A percentile compares a stretch with the other conserved stretches of the same genome.
These are phyloP conservation scores for Morpho achilles DNA, from an alignment of 2,888 invertebrate genomes.

Conservation along the genomic window DNA sequence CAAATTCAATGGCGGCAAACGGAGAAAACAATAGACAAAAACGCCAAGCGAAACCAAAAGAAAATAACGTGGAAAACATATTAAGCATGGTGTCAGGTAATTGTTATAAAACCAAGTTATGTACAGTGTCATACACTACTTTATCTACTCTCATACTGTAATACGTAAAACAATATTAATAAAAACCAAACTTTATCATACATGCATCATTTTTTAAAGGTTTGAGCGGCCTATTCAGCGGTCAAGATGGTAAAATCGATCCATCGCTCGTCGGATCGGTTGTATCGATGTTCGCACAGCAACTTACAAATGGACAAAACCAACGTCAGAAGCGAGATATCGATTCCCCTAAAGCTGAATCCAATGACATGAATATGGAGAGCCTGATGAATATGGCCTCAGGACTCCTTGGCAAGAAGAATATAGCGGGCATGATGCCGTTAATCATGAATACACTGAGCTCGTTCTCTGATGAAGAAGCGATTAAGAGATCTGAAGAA, in stretches of 20 bases:
- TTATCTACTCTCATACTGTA: no score
- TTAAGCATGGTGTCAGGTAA: conserved; percentile 9
- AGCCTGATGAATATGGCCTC: conserved; percentile 77
- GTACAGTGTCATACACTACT: no score
- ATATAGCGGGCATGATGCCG: conserved; percentile 77
- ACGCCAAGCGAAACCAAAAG: conserved; percentile 1
- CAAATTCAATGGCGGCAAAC: conserved; percentile 3
- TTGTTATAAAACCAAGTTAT: no score
- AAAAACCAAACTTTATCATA: no score
- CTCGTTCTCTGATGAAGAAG: conserved; percentile 81
- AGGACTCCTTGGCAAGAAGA: conserved; percentile 69
- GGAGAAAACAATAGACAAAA: background rate
- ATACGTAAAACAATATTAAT: no score
- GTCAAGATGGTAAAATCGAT: conserved; percentile 79
- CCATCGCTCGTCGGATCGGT: conserved; percentile 73
- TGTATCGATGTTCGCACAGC: conserved; percentile 68
- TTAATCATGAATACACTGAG: conserved; percentile 82
- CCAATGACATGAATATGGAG: conserved; percentile 72
- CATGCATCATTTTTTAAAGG: no score
- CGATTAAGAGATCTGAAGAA: conserved; percentile 77
- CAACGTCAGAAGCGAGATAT: conserved; percentile 45
- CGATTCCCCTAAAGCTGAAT: conserved; percentile 43
- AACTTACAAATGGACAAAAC: conserved; percentile 43
- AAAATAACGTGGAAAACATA: conserved; percentile 9
- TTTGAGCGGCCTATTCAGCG: conserved; percentile 76